Evolutionary conservation across 2,113 vertebrate genomes (phyloP), one percentile per base, ranked within the genome.

Genomic region (Sebastes fasciatus): DNA sequence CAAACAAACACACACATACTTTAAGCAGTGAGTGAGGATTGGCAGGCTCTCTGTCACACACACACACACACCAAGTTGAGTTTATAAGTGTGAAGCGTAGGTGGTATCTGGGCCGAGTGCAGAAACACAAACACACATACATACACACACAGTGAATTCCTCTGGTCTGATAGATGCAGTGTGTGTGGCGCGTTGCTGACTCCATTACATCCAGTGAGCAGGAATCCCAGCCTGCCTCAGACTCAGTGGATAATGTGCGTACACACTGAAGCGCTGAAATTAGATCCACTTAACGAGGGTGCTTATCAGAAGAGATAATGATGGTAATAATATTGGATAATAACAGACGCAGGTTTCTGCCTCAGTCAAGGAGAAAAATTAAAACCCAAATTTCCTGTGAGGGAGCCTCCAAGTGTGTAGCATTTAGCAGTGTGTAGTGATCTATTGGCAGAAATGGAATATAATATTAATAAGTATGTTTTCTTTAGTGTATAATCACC

Each of bases 301-400:
- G 66, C 58, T 76, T 54, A 82, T 76, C 65, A 57, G 57, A 42
- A 1, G 60, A 77, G 60, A 72, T 77, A 43, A 77, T 65, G 60
- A 83, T 4, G 67, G 23, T n/a, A 4, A 48, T 63, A 34, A 75
- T 46, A 46, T 60, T 68, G 65, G 73, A 71, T 71, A 42, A 83
- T 77, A 55, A 83, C 66, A 16, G 34, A 54, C 34, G 6, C 12
- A 42, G 48, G 10, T 43, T 62, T 51, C 46, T 19, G 54, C 17
- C 8, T 43, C 46, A 63, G 34, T 61, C 45, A 3, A 12, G 12
- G 72, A 62, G 46, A 14, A 42, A 42, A 3, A 58, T 10, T 55
- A 16, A 21, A 55, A 57, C 34, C 11, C 40, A 13, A 6, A 11
- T 16, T 46, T 45, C 43, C 21, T 46, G 23, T 74, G 21, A 26